A percentile compares a stretch with the other conserved stretches of the same genome.
phyloP scores from a whole-genome alignment of 1,140 invertebrate genomes.

The Heliconius nattereri region DNA sequence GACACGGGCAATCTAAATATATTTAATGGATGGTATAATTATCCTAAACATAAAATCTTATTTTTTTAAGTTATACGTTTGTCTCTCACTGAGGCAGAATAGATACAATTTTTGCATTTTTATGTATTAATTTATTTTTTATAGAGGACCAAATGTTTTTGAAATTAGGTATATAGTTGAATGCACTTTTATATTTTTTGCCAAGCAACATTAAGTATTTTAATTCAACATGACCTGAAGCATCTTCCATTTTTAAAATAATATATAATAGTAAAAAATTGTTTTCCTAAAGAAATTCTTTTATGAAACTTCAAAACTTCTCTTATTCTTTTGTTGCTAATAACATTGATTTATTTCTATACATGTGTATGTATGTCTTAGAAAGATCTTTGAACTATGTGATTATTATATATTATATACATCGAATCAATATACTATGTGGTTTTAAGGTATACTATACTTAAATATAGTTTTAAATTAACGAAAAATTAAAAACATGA shows the following conservation, averaged over 20 bases:
- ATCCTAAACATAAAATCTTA: background rate
- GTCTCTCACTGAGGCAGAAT: background rate
- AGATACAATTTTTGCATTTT: conserved; percentile 1
- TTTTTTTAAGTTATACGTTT: background rate
- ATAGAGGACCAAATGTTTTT: background rate
- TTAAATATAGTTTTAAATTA: conserved; percentile 1
- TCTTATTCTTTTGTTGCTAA: background rate
- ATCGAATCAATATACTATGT: conserved; percentile 2
- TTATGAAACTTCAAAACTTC: too few species aligned
- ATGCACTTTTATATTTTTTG: background rate
- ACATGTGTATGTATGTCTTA: background rate
- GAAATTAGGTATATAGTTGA: background rate
- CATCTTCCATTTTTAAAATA: background rate
- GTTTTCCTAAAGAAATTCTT: too few species aligned
- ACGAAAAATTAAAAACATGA: background rate
- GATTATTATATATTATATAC: background rate
- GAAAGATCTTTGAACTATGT: background rate
- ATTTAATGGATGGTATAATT: background rate
- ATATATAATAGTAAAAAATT: background rate
- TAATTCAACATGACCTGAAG: background rate
- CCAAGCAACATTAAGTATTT: background rate
- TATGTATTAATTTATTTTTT: background rate
- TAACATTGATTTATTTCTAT: background rate
- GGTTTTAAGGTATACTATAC: background rate
- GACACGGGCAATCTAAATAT: too few species aligned